Evolutionary conservation across 2,797 vertebrate genomes (phyloP).

Genomic region (Periophthalmus magnuspinnatus): DNA sequence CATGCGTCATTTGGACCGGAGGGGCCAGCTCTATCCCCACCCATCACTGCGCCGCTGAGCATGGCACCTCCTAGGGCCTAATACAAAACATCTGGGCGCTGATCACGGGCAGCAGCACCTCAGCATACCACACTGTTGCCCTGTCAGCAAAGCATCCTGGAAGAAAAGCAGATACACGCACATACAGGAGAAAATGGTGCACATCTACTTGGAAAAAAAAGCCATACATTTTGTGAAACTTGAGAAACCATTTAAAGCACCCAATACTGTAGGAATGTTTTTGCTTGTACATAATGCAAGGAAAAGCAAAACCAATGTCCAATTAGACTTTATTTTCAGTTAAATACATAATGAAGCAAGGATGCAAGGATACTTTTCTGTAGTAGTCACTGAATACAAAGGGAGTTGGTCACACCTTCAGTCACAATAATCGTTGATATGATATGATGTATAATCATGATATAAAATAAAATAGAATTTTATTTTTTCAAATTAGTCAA

Average conservation of each 20-base stretch:
- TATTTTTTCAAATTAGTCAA: no score
- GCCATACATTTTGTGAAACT: slow-evolving; percentile 21
- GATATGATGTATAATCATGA: no score
- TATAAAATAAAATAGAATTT: no score
- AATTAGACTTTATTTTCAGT: no score
- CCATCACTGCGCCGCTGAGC: slow-evolving; percentile 65
- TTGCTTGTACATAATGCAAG: not conserved
- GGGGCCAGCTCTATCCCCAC: slow-evolving; percentile 75
- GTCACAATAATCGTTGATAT: no score
- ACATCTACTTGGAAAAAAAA: not conserved
- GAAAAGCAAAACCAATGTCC: not conserved
- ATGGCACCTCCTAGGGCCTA: slow-evolving; percentile 80
- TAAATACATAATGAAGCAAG: no score
- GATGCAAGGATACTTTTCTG: no score
- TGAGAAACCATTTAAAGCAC: not conserved
- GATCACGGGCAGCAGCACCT: slow-evolving; percentile 68
- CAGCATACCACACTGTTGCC: slow-evolving; percentile 65
- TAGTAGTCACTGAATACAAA: no score
- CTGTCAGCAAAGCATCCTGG: slow-evolving; percentile 66
- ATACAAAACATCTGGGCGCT: slow-evolving; percentile 78
- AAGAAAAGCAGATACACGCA: slow-evolving; percentile 66
- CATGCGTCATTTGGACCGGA: slow-evolving; percentile 78
- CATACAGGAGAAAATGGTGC: slow-evolving; percentile 43
- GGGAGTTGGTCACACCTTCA: no score
- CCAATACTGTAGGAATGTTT: not conserved